Evolutionary conservation across 2,797 vertebrate species (phyloP).

Genomic region (Diplodus sargus): DNA sequence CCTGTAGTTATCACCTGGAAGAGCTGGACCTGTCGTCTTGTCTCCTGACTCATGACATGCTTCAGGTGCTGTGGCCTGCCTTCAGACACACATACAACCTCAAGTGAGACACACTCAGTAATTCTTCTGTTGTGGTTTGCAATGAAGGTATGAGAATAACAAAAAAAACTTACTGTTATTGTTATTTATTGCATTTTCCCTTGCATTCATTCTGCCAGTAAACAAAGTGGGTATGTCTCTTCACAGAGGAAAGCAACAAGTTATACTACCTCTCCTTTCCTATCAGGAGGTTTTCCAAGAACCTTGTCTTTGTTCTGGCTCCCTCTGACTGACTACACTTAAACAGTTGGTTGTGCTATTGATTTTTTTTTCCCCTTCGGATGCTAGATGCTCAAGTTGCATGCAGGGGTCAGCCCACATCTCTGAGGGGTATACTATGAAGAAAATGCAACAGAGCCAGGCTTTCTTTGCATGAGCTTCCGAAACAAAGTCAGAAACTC

Average conservation of each 20-base stretch:
- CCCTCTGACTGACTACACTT: neutral
- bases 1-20: slow-evolving; percentile 82
- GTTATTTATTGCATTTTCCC: neutral
- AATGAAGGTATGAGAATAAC: neutral
- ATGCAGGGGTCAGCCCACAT: neutral
- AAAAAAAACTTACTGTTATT: neutral
- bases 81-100: slow-evolving; percentile 89
- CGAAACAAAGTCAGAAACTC: too few species aligned
- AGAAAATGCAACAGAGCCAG: too few species aligned
- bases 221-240: neutral
- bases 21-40: slow-evolving; percentile 93
- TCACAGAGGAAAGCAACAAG: neutral
- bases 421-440: neutral
- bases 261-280: too few species aligned
- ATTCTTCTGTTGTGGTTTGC: slow-evolving; percentile 21
- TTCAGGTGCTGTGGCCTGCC: slow-evolving; percentile 88
- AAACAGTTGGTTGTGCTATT: neutral
- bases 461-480: too few species aligned
- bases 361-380: neutral
- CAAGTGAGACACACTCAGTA: slow-evolving; percentile 86
- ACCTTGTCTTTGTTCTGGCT: too few species aligned
- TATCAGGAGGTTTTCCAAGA: too few species aligned
- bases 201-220: too few species aligned
- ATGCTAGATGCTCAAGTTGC: neutral
- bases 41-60: slow-evolving; percentile 85